Conservation (phyloP, 2,113 vertebrate genomes). For the Synodontis membranacea region DNA sequence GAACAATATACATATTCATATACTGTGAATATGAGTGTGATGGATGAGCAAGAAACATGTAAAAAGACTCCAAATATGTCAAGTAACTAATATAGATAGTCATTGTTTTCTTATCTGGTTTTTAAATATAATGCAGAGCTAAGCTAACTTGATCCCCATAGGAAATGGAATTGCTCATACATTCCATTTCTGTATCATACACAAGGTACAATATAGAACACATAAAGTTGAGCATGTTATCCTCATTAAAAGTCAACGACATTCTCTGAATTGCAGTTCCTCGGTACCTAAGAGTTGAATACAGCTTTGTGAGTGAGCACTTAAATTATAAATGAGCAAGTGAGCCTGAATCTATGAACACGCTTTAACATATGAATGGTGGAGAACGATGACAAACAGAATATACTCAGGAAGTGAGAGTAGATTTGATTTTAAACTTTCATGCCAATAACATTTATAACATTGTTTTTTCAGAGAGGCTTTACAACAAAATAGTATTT, state of each 20-base stretch:
- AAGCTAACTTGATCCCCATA: not conserved
- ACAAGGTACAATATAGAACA: not conserved
- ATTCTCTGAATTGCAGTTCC: not conserved
- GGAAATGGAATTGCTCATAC: conserved; percentile 5
- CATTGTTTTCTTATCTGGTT: not conserved
- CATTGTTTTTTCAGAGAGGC: not conserved
- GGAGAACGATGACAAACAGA: not conserved
- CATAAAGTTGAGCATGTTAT: not conserved
- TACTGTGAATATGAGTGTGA: no score
- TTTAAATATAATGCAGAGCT: not conserved
- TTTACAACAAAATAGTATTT: not conserved
- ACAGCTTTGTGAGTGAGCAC: conserved; percentile 58
- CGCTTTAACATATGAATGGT: conserved; percentile 45
- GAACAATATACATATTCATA: no score
- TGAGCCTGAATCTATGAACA: conserved; percentile 63
- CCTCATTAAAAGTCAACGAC: not conserved
- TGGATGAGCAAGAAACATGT: not conserved
- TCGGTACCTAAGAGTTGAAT: conserved; percentile 53
- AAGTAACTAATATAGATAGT: not conserved
- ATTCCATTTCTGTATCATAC: not conserved
- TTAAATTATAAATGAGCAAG: conserved; percentile 65
- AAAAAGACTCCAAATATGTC: not conserved
- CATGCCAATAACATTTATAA: not conserved
- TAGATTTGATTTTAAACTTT: not conserved
- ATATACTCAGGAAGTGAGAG: not conserved